A percentile compares a stretch with the other conserved stretches of the same genome.
phyloP scores from a whole-genome alignment of 2,113 vertebrate genomes.

The Aramus guarauna region DNA sequence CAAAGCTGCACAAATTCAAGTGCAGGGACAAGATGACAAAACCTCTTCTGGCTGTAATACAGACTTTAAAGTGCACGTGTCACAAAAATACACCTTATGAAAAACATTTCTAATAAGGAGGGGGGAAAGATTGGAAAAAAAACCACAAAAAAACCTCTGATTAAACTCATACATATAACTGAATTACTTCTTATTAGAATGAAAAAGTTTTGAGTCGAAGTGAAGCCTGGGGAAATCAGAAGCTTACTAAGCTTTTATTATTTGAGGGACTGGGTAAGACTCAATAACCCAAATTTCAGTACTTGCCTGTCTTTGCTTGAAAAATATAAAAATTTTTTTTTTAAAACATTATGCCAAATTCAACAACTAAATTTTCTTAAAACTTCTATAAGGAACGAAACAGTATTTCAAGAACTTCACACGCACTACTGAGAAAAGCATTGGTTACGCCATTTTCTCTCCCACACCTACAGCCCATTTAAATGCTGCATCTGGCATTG shows the following conservation, averaged over 20 bases:
- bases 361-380: background rate
- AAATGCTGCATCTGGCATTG: background rate
- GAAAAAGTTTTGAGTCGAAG: background rate
- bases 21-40: background rate
- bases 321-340: background rate
- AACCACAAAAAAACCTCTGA: accelerated
- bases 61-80: background rate
- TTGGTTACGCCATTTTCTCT: background rate
- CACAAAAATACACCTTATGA: background rate
- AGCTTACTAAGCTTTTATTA: background rate
- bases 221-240: background rate
- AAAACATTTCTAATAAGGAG: background rate
- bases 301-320: background rate
- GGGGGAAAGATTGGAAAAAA: background rate
- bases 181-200: background rate
- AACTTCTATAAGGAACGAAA: background rate
- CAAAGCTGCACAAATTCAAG: background rate
- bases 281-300: background rate
- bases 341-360: background rate
- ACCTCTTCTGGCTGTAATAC: background rate
- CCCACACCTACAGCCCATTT: background rate
- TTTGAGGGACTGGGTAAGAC: background rate
- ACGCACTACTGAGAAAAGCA: background rate
- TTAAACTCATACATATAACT: background rate
- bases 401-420: background rate